Evolutionary conservation across 2,113 vertebrate species (phyloP).

Genomic region (Istiophorus platypterus): DNA sequence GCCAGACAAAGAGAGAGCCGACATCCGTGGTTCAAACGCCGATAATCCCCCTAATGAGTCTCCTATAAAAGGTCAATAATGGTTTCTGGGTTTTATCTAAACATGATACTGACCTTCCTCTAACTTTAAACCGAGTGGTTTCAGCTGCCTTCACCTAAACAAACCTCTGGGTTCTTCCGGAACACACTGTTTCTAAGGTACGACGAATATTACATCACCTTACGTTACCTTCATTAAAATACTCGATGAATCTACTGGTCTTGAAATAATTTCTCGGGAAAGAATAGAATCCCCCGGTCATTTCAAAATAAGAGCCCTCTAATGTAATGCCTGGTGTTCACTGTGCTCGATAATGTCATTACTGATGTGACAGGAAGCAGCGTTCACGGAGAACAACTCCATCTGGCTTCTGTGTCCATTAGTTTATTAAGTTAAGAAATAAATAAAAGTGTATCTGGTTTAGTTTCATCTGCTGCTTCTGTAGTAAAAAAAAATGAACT

Average conservation of each 20-base stretch:
- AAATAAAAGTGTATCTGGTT: background rate
- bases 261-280: background rate
- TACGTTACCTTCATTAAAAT: no score
- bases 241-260: background rate
- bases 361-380: conserved; percentile 27
- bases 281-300: background rate
- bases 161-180: no score
- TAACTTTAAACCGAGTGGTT: no score
- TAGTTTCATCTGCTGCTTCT: background rate
- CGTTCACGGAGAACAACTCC: conserved; percentile 10
- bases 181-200: no score
- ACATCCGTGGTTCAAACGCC: no score
- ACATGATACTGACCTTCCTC: no score
- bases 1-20: no score
- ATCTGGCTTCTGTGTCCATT: background rate
- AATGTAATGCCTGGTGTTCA: background rate
- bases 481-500: background rate
- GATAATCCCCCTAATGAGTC: no score
- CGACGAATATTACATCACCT: no score
- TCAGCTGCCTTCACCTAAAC: no score
- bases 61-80: no score
- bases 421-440: background rate
- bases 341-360: conserved; percentile 23
- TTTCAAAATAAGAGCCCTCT: conserved; percentile 22
- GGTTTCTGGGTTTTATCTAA: no score